These are phyloP conservation scores for Morpho deidamia DNA, from an alignment of 2,888 invertebrate species.

Conservation along the genomic window DNA sequence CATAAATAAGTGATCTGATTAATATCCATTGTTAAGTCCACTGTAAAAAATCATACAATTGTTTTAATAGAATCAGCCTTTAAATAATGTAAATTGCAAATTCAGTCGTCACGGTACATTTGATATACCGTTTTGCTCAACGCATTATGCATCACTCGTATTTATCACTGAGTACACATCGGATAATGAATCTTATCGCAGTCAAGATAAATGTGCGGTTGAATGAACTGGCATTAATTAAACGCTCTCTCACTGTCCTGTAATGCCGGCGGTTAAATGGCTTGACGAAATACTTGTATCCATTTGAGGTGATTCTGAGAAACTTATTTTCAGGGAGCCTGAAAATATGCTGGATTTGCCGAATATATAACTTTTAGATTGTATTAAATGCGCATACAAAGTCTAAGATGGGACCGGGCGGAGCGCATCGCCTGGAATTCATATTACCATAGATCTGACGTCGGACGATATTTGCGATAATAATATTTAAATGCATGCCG, in stretches of 20 bases:
- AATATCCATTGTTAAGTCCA: too few relatives aligned
- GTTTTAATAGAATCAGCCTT: not conserved
- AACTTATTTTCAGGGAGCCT: constrained; percentile 39
- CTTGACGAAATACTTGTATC: constrained; percentile 52
- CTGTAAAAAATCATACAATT: too few relatives aligned
- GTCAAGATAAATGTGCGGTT: constrained; percentile 27
- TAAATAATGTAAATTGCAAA: constrained; percentile 58
- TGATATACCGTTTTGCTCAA: constrained; percentile 50
- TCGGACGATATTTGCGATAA: constrained; percentile 18
- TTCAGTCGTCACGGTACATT: constrained; percentile 51
- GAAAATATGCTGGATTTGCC: not conserved
- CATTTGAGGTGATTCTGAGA: constrained; percentile 44
- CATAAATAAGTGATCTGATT: too few relatives aligned
- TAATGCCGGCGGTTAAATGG: constrained; percentile 62
- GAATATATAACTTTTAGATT: too few relatives aligned
- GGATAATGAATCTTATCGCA: constrained; percentile 32
- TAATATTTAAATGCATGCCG: constrained; percentile 16
- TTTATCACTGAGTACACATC: constrained; percentile 12
- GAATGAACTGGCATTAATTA: constrained; percentile 56
- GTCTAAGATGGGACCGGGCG: constrained; percentile 5
- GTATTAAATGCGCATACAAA: constrained; percentile 1
- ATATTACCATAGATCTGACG: constrained; percentile 14
- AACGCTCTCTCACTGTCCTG: constrained; percentile 61
- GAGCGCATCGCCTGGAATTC: constrained; percentile 9
- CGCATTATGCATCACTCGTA: constrained; percentile 41